A percentile compares a stretch with the other conserved stretches of the same genome.
phyloP scores from a whole-genome alignment of 2,113 vertebrate genomes.

The Crotophaga sulcirostris region DNA sequence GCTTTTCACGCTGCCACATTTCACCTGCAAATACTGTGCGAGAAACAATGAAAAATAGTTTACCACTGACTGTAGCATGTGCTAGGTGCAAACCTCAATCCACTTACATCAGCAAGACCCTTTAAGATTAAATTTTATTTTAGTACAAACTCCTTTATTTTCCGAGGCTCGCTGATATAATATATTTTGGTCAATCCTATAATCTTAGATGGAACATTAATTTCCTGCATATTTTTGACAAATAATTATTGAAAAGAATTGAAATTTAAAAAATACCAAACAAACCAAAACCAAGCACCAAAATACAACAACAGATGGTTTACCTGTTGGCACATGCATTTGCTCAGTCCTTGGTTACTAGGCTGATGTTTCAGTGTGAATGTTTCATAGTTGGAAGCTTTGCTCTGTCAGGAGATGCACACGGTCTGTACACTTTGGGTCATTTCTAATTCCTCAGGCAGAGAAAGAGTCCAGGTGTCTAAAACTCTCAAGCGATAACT shows the following conservation, averaged over 20 bases:
- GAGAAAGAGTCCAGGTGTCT: background rate
- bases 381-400: background rate
- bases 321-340: background rate
- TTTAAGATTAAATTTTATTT: background rate
- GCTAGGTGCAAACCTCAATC: background rate
- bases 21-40: background rate
- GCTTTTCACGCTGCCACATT: background rate
- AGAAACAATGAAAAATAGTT: slow-evolving; percentile 21
- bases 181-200: background rate
- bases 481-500: background rate
- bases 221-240: background rate
- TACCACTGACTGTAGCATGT: background rate
- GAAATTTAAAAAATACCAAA: rapidly evolving
- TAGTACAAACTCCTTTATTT: background rate
- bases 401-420: background rate
- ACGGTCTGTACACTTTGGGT: background rate
- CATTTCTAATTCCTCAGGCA: background rate
- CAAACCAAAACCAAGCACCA: background rate
- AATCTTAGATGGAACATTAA: background rate
- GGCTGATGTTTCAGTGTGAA: background rate
- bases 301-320: background rate
- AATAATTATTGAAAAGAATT: background rate
- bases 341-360: background rate
- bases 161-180: background rate
- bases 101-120: background rate